phyloP scores from a whole-genome alignment of 2,888 invertebrate genomes.

The Drosophila paucipuncta region DNA sequence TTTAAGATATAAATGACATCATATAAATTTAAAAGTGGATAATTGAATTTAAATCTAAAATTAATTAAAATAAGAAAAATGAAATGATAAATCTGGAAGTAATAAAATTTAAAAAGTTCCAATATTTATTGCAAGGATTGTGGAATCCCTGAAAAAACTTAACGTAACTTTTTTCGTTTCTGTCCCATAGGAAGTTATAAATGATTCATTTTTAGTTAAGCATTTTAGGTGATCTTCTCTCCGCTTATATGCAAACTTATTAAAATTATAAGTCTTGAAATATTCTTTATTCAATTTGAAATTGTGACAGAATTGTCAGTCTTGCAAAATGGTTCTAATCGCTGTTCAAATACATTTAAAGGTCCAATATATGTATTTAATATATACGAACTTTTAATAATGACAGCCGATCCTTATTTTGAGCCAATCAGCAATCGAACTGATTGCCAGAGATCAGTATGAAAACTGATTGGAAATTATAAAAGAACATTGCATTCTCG shows the following conservation, averaged over 20 bases:
- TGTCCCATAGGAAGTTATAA: not conserved
- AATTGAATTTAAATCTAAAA: not conserved
- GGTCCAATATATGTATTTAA: not conserved
- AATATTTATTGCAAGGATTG: not conserved
- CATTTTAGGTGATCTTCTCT: not conserved
- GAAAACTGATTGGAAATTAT: not conserved
- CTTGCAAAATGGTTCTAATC: not conserved
- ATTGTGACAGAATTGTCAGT: not conserved
- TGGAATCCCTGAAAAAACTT: not conserved
- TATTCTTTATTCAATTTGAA: not conserved
- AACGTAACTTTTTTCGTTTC: not conserved
- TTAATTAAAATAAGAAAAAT: not conserved
- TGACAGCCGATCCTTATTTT: not conserved
- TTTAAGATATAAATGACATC: not conserved
- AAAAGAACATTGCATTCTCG: not conserved
- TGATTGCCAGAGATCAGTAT: not conserved
- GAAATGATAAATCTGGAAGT: not conserved
- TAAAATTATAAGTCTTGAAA: not conserved
- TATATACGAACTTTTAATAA: not conserved
- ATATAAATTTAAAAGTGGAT: not conserved
- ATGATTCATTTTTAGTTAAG: not conserved
- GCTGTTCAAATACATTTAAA: not conserved
- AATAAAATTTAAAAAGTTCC: not conserved
- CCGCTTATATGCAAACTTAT: not conserved
- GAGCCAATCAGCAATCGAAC: not conserved